Evolutionary conservation across 2,113 vertebrate genomes (phyloP).

Genomic region (Axis porcinus): DNA sequence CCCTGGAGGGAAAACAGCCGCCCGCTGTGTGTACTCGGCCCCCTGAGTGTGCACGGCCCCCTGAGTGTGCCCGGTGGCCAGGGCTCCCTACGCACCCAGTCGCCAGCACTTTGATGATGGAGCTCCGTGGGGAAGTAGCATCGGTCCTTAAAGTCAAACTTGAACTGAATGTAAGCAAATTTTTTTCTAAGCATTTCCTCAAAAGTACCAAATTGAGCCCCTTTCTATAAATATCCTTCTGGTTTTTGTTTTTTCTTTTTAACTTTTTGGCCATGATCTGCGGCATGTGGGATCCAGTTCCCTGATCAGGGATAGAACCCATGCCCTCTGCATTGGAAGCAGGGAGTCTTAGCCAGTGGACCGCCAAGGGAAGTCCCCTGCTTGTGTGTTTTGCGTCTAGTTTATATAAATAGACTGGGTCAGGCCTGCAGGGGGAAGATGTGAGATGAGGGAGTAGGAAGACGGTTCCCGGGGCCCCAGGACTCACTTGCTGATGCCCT

Average conservation of each 20-base stretch:
- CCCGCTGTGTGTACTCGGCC: rapidly evolving
- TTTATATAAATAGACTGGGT: background rate
- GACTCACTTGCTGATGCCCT: constrained; percentile 94
- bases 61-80: rapidly evolving
- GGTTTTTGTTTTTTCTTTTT: background rate
- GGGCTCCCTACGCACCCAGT: background rate
- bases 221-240: background rate
- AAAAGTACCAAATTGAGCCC: background rate
- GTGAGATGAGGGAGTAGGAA: background rate
- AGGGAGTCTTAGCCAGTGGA: background rate
- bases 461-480: background rate
- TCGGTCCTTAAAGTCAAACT: background rate
- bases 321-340: background rate
- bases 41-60: too few relatives aligned
- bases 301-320: background rate
- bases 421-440: background rate
- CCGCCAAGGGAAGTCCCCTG: background rate
- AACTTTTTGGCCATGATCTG: background rate
- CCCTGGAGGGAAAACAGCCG: background rate
- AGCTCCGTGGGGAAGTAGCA: background rate
- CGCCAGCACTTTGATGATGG: rapidly evolving
- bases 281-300: background rate
- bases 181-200: background rate
- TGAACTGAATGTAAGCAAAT: background rate
- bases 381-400: rapidly evolving